Percentiles rank a stretch among this genome's conserved stretches.
These are phyloP conservation scores for Callopanchax toddi DNA, from an alignment of 2,113 vertebrate species.

Conservation along the genomic window DNA sequence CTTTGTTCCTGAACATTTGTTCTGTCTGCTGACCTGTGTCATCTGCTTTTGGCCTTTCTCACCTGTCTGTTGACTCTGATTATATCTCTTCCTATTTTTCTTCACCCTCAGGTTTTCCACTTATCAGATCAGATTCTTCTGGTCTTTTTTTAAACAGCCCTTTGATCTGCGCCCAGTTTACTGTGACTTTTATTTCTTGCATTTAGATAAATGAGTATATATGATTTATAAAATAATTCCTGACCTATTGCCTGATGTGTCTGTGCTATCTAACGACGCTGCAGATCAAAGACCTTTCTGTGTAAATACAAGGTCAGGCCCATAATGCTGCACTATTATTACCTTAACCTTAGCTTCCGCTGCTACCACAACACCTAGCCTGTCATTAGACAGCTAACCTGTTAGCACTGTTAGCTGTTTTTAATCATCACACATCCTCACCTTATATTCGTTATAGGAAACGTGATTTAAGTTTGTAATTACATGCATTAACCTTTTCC, in stretches of 20 bases:
- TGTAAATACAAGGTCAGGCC: slow-evolving; percentile 77
- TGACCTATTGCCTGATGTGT: slow-evolving; percentile 38
- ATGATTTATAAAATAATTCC: background rate
- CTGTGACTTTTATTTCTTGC: background rate
- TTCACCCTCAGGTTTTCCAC: slow-evolving; percentile 26
- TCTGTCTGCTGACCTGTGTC: slow-evolving; percentile 58
- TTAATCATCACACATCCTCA: slow-evolving; percentile 50
- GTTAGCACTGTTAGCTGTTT: slow-evolving; percentile 50
- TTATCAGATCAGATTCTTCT: slow-evolving; percentile 23
- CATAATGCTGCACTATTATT: slow-evolving; percentile 73
- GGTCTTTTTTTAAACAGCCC: background rate
- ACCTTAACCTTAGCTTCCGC: slow-evolving; percentile 72
- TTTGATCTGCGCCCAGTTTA: background rate
- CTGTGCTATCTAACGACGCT: slow-evolving; percentile 36
- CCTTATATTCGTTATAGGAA: background rate
- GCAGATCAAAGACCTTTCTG: slow-evolving; percentile 66
- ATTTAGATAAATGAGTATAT: background rate
- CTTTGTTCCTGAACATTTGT: slow-evolving; percentile 59
- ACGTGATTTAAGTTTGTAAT: background rate
- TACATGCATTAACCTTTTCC: background rate
- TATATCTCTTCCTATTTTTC: slow-evolving; percentile 35
- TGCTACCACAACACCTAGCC: slow-evolving; percentile 42
- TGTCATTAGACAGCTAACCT: slow-evolving; percentile 69
- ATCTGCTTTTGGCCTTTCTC: slow-evolving; percentile 46
- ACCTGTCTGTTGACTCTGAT: slow-evolving; percentile 55